Evolutionary conservation across 2,113 vertebrate species (phyloP).

Genomic region (Lasiurus borealis): DNA sequence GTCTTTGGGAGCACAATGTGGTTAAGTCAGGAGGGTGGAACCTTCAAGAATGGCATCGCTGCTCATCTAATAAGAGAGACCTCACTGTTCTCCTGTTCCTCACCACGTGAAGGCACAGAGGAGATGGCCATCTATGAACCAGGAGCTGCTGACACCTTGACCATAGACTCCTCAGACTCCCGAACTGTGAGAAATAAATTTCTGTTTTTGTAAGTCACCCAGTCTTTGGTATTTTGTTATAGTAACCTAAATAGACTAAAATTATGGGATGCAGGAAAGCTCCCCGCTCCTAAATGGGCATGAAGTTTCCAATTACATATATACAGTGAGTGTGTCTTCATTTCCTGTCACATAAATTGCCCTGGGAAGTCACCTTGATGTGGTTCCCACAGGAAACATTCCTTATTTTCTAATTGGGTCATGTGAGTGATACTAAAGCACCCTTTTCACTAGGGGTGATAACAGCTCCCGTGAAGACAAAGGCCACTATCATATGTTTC

Average conservation of each 20-base stretch:
- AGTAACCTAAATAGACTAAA: background rate
- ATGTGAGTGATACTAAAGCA: background rate
- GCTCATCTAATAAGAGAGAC: background rate
- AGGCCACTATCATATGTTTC: background rate
- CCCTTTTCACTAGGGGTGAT: background rate
- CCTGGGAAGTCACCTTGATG: conserved; percentile 3
- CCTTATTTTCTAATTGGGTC: conserved; percentile 1
- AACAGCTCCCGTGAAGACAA: background rate
- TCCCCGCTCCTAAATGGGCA: background rate
- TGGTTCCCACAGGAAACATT: conserved; percentile 5
- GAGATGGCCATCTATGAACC: background rate
- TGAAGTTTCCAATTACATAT: background rate
- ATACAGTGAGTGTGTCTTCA: conserved; percentile 10
- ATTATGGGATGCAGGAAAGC: background rate
- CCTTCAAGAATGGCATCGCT: background rate
- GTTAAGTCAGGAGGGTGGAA: conserved; percentile 1
- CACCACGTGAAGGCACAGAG: background rate
- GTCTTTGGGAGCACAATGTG: background rate
- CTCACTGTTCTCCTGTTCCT: background rate
- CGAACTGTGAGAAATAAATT: background rate
- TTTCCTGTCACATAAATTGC: conserved; percentile 3
- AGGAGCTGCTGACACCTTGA: background rate
- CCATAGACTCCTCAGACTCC: background rate
- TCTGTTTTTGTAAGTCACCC: background rate
- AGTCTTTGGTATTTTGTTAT: background rate